Evolutionary conservation across 2,797 vertebrate species (phyloP).

Genomic region (Capromys pilorides): DNA sequence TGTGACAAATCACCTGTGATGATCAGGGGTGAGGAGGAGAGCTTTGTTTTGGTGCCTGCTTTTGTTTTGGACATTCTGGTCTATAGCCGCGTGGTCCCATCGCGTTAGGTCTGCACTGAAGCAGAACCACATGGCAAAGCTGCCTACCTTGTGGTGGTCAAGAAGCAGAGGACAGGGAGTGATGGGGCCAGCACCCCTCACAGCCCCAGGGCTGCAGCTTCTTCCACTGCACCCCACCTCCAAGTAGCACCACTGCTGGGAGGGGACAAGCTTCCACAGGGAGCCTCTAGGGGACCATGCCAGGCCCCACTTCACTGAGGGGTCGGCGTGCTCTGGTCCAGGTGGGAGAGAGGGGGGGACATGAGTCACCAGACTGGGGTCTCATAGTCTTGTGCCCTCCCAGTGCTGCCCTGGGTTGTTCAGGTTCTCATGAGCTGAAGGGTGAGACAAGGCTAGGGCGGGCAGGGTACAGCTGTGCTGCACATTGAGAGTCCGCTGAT

Average conservation of each 20-base stretch:
- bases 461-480: neutral
- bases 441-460: fast-evolving
- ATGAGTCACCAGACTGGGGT: neutral
- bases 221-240: too few relatives aligned
- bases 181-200: neutral
- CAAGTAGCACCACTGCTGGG: neutral
- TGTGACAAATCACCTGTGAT: neutral
- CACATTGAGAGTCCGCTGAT: neutral
- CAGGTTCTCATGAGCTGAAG: neutral
- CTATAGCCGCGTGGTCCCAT: neutral
- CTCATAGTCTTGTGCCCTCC: neutral
- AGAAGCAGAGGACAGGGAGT: neutral
- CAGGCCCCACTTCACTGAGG: too few relatives aligned
- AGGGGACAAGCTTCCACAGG: neutral
- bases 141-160: too few relatives aligned
- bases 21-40: neutral
- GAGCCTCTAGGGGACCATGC: neutral
- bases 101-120: neutral
- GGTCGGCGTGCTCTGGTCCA: fast-evolving
- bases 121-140: neutral
- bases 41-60: neutral
- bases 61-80: too few relatives aligned
- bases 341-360: neutral
- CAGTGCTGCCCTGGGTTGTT: fast-evolving
- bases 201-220: neutral